Conservation (phyloP, 2,113 vertebrate genomes). For the Platysteira castanea region DNA sequence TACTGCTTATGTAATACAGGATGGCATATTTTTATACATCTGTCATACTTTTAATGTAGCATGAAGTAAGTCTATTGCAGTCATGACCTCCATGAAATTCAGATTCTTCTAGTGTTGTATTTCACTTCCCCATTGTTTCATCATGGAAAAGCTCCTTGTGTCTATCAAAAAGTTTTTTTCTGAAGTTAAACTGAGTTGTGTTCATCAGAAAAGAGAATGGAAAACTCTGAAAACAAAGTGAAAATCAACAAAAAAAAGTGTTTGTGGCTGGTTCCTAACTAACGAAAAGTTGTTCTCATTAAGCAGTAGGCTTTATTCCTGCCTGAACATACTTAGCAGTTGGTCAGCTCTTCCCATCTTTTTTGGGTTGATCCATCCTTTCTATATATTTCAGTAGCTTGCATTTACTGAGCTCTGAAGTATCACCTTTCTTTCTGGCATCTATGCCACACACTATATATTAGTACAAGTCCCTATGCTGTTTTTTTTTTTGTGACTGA, state of each 20-base stretch:
- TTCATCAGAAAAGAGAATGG: not conserved
- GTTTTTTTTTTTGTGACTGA: not conserved
- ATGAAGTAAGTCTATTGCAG: not conserved
- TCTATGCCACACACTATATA: not conserved
- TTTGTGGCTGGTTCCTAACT: not conserved
- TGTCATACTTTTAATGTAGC: not conserved
- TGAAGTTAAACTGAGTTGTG: not conserved
- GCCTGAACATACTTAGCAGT: not conserved
- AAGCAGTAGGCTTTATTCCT: not conserved
- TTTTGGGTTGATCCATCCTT: not conserved
- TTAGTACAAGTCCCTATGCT: not conserved
- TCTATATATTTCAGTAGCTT: not conserved
- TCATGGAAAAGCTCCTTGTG: not conserved
- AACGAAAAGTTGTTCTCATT: not conserved
- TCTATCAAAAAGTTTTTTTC: not conserved
- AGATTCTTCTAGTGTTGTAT: not conserved
- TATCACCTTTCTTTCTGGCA: not conserved
- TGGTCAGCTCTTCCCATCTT: not conserved
- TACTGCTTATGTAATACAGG: not conserved
- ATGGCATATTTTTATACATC: not conserved
- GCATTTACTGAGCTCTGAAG: not conserved
- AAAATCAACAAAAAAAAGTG: not conserved
- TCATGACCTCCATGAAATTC: not conserved
- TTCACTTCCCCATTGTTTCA: not conserved
- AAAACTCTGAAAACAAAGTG: not conserved